Evolutionary conservation across 2,888 invertebrate genomes (phyloP).

Genomic region (Poecilobothrus nobilitatus): DNA sequence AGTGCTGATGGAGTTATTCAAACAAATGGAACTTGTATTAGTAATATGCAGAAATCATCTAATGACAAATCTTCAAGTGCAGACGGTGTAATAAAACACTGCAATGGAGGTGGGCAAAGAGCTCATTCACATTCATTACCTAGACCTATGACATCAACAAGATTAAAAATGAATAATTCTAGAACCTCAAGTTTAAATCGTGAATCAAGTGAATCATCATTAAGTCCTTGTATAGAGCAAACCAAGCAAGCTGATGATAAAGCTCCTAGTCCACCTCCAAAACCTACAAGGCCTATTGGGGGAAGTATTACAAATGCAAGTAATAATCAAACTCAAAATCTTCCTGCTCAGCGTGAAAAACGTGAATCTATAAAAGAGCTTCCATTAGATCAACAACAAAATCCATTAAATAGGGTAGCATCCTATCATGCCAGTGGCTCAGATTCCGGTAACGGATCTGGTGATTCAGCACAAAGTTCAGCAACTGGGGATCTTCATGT

Average conservation of each 20-base stretch:
- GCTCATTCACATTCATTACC: slow-evolving; percentile 49
- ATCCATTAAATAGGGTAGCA: slow-evolving; percentile 46
- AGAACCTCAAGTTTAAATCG: slow-evolving; percentile 52
- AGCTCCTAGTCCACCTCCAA: slow-evolving; percentile 49
- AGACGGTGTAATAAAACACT: slow-evolving; percentile 45
- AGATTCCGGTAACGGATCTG: slow-evolving; percentile 83
- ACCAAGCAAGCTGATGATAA: slow-evolving; percentile 51
- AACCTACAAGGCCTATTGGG: slow-evolving; percentile 45
- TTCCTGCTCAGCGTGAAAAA: slow-evolving; percentile 23
- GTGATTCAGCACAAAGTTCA: slow-evolving; percentile 69
- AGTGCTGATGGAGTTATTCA: slow-evolving; percentile 23
- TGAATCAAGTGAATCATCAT: slow-evolving; percentile 51
- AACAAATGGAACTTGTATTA: slow-evolving; percentile 38
- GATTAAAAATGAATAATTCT: slow-evolving; percentile 30
- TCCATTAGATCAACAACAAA: slow-evolving; percentile 39
- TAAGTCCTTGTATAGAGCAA: slow-evolving; percentile 50
- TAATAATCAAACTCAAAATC: slow-evolving; percentile 50
- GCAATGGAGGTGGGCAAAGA: slow-evolving; percentile 34
- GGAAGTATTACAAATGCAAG: neutral
- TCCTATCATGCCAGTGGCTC: slow-evolving; percentile 76
- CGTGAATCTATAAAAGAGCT: slow-evolving; percentile 32
- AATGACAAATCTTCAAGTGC: slow-evolving; percentile 49
- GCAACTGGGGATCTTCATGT: slow-evolving; percentile 48
- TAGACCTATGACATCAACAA: slow-evolving; percentile 42
- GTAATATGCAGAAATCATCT: slow-evolving; percentile 32